Base-by-base conservation (phyloP, 1,140 invertebrate species). In the Tribolium madens region DNA sequence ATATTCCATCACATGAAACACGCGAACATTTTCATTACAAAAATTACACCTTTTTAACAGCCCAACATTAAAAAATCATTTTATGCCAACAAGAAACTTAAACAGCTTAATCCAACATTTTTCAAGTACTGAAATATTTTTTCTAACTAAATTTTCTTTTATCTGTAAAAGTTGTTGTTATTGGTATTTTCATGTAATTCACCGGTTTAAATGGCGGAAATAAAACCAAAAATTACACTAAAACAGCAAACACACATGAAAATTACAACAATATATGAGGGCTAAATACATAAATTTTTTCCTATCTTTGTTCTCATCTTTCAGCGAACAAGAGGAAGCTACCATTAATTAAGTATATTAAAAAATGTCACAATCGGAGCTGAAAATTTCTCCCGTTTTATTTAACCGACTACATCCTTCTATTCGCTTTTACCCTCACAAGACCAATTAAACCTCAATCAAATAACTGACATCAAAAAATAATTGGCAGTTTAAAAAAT, bases 301-400 rank as follows among this genome's bases (percentile, higher is more conserved):
- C 18, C 21, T 33, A 64, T 64, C 57, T 64, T 31, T 33, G 21
- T 64, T 33, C 21, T 33, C 57, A 33, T 64, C 26, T 64, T 64
- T 64, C 26, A 64, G 12, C 57, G 57, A 64, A 64, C 21, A 64
- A 64, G 57, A 33, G 57, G 26, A 60, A 14, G 57, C 21, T 33
- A 33, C 57, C 57, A 33, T 64, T 64, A 64, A 64, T 64, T 64
- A 64, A 64, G 57, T 33, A 64, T 64, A 64, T 64, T 64, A 64
- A 64, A 64, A 64, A 64, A 64, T 64, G 57, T 64, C 57, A 64
- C 57, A 64, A 64, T 64, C 26, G 21, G 57, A 64, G 57, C 57
- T 64, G 57, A 64, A 64, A 64, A 64, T 36, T 64, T 33, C 57
- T 64, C 57, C 12, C 57, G 57, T 26, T 64, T 64, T 64, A 64